Evolutionary conservation across 2,888 invertebrate genomes (phyloP).

Genomic region (Abscondita cerata): DNA sequence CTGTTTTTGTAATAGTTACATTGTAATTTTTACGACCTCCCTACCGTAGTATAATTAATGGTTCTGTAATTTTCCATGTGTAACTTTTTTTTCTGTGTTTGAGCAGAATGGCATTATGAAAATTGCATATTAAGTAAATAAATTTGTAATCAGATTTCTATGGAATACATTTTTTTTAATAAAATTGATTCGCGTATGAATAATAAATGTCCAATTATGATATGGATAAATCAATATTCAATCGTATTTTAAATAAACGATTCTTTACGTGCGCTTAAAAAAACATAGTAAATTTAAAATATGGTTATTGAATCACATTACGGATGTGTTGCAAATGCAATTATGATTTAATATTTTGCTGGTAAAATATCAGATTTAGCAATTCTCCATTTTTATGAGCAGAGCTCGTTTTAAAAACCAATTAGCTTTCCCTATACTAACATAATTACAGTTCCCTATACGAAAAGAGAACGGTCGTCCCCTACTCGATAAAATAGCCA

Average conservation of each 20-base stretch:
- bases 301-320: slow-evolving; percentile 18
- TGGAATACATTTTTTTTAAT: not conserved
- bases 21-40: not conserved
- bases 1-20: slow-evolving; percentile 1
- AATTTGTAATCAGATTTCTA: not conserved
- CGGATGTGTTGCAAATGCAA: slow-evolving; percentile 25
- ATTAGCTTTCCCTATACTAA: slow-evolving; percentile 55
- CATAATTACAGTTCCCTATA: slow-evolving; percentile 54
- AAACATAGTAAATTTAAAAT: slow-evolving; percentile 7
- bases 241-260: not conserved
- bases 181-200: too few relatives aligned
- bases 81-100: not conserved
- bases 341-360: slow-evolving; percentile 36
- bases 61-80: not conserved
- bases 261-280: not conserved
- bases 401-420: slow-evolving; percentile 56
- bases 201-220: not conserved
- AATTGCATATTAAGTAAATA: not conserved
- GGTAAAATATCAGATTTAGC: slow-evolving; percentile 42
- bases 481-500: slow-evolving; percentile 51
- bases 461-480: slow-evolving; percentile 48
- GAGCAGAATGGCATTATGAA: not conserved
- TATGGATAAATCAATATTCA: not conserved
- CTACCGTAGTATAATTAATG: not conserved
- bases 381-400: slow-evolving; percentile 37